phyloP scores from a whole-genome alignment of 2,888 invertebrate species.

The Hecatera dysodea region DNA sequence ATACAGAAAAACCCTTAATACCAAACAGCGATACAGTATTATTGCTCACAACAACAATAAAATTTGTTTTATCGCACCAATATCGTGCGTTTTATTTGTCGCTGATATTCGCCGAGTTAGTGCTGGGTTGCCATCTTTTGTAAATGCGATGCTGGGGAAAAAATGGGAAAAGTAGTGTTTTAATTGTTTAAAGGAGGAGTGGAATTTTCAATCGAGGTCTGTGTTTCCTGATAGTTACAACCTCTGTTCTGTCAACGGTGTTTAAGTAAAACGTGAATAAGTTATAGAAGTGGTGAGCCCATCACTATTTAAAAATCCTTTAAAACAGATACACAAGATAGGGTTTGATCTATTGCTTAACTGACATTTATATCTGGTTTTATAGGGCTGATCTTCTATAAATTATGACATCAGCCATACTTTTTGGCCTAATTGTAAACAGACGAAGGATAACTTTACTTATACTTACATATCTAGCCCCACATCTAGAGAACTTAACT shows the following conservation, averaged over 20 bases:
- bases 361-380: not conserved
- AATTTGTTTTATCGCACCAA: conserved; percentile 75
- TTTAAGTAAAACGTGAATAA: too few species aligned
- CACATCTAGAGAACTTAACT: too few species aligned
- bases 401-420: not conserved
- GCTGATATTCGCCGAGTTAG: conserved; percentile 45
- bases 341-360: too few species aligned
- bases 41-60: conserved; percentile 73
- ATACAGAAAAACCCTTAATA: conserved; percentile 42
- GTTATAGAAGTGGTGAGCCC: too few species aligned
- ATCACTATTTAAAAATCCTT: too few species aligned
- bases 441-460: too few species aligned
- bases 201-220: too few species aligned
- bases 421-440: not conserved
- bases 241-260: too few species aligned
- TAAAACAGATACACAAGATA: too few species aligned
- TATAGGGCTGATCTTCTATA: not conserved
- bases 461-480: too few species aligned
- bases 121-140: conserved; percentile 44
- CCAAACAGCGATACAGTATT: conserved; percentile 62
- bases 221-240: too few species aligned
- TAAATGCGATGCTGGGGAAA: not conserved
- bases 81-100: conserved; percentile 72
- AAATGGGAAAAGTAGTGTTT: not conserved
- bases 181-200: too few species aligned